phyloP scores from a whole-genome alignment of 2,888 invertebrate species.

The Augiades crinisus region DNA sequence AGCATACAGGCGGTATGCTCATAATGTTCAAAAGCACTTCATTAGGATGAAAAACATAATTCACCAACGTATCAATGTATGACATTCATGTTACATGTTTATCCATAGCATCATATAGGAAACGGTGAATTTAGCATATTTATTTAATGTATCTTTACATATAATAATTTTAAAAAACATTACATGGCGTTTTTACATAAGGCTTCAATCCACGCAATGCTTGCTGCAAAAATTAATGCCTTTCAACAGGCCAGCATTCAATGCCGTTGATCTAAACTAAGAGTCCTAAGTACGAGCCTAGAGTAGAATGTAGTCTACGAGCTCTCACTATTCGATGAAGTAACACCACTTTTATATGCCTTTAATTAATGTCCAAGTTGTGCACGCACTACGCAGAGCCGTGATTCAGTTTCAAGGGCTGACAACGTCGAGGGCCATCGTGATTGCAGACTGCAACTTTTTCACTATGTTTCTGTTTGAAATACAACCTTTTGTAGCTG shows the following conservation, averaged over 20 bases:
- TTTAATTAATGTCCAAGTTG: conserved; percentile 25
- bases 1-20: too few relatives aligned
- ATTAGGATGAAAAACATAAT: too few relatives aligned
- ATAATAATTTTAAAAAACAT: too few relatives aligned
- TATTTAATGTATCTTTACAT: too few relatives aligned
- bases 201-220: too few relatives aligned
- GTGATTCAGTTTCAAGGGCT: conserved; percentile 17
- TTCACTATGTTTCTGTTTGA: neutral
- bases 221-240: too few relatives aligned
- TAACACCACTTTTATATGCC: conserved; percentile 13
- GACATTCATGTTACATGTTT: too few relatives aligned
- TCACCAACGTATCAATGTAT: too few relatives aligned
- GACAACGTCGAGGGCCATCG: conserved; percentile 15
- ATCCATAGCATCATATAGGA: too few relatives aligned
- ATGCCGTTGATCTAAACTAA: neutral
- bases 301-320: conserved; percentile 13
- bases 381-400: conserved; percentile 10
- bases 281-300: neutral
- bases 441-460: conserved; percentile 16
- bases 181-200: too few relatives aligned
- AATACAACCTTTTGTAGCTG: neutral
- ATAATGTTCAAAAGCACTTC: too few relatives aligned
- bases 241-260: neutral
- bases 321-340: conserved; percentile 24
- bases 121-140: too few relatives aligned